Conservation (phyloP, 2,797 vertebrate genomes). For the Pseudochirops cupreus region DNA sequence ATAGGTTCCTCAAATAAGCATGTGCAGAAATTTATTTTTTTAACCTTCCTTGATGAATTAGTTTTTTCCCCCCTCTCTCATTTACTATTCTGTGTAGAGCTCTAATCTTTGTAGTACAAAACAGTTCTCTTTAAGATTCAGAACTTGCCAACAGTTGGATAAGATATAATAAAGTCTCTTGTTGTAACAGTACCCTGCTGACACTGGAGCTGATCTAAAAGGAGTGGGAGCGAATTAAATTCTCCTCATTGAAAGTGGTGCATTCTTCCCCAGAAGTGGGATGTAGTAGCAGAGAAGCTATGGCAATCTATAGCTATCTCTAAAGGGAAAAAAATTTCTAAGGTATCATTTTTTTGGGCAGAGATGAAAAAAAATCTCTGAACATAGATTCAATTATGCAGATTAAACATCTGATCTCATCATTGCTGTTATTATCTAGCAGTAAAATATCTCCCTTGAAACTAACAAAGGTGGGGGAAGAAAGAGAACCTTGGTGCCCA, state of each 20-base stretch:
- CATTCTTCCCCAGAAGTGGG: conserved; percentile 70
- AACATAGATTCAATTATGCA: conserved; percentile 41
- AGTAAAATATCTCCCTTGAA: conserved; percentile 49
- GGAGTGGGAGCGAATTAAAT: conserved; percentile 77
- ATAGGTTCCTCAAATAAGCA: conserved; percentile 55
- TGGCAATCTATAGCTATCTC: conserved; percentile 53
- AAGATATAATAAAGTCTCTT: conserved; percentile 84
- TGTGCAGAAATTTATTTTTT: conserved; percentile 62
- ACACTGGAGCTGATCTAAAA: conserved; percentile 79
- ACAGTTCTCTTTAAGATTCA: conserved; percentile 81
- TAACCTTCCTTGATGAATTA: conserved; percentile 76
- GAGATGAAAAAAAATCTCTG: not conserved
- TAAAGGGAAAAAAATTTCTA: conserved; percentile 60
- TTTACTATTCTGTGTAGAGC: conserved; percentile 68
- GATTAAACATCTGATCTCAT: conserved; percentile 51
- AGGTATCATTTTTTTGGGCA: conserved; percentile 6
- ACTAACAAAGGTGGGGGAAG: conserved; percentile 10
- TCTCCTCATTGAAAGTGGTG: conserved; percentile 76
- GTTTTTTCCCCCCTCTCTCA: conserved; percentile 43
- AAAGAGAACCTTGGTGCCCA: not conserved
- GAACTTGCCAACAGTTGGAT: conserved; percentile 83
- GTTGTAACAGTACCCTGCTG: conserved; percentile 80
- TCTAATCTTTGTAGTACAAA: conserved; percentile 79
- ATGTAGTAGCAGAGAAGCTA: conserved; percentile 54
- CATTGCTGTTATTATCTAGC: not conserved